Conservation (phyloP, 37 sponge, comb jelly and placozoan genomes). For the Axinella damicornis region DNA sequence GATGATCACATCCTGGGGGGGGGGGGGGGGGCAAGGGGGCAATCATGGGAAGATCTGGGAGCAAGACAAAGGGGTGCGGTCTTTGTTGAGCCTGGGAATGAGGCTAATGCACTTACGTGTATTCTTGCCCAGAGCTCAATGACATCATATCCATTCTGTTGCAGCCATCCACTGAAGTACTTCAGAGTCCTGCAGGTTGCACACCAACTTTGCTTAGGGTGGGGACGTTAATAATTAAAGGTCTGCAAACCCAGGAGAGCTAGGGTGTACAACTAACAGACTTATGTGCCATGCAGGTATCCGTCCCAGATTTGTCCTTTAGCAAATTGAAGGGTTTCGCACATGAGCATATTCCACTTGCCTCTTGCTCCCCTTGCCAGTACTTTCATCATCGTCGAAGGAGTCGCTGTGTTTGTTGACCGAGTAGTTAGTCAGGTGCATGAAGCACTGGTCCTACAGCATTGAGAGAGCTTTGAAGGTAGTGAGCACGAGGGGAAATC, state of each 20-base stretch:
- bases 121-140: conserved; percentile 87
- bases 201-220: too few relatives aligned
- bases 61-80: background rate
- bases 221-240: too few relatives aligned
- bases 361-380: conserved; percentile 87
- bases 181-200: conserved; percentile 56
- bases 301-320: too few relatives aligned
- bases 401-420: conserved; percentile 88
- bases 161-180: conserved; percentile 84
- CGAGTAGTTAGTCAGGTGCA: conserved; percentile 97
- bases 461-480: too few relatives aligned
- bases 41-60: too few relatives aligned
- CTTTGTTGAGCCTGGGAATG: background rate
- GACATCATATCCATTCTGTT: conserved; percentile 71
- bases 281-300: too few relatives aligned
- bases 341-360: too few relatives aligned
- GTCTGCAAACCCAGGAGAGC: too few relatives aligned
- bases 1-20: conserved; percentile 78
- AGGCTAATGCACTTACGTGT: conserved; percentile 37
- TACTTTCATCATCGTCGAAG: conserved; percentile 70
- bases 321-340: too few relatives aligned
- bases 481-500: too few relatives aligned
- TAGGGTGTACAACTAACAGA: too few relatives aligned
- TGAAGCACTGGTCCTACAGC: conserved; percentile 72
- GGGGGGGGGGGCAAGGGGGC: background rate